A percentile compares a stretch with the other conserved stretches of the same genome.
Conservation (phyloP, 2,113 vertebrate genomes). For the Tylochromis polylepis region DNA sequence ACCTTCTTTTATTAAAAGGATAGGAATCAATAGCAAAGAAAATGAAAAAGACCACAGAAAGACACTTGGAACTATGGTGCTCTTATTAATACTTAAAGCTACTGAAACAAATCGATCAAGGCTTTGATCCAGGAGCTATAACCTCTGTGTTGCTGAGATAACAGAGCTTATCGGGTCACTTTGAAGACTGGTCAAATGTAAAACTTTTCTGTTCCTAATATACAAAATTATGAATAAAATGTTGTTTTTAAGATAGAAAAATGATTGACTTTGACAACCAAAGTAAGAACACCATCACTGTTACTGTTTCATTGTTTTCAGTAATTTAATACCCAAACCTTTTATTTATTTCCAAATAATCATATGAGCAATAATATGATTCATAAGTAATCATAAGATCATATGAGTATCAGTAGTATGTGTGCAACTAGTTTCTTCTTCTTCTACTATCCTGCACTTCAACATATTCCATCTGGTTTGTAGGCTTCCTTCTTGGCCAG, state of each 20-base stretch:
- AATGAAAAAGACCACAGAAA: neutral
- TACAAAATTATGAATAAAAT: neutral
- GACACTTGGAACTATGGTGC: neutral
- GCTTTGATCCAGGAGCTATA: neutral
- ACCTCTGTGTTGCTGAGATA: neutral
- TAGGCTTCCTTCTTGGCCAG: neutral
- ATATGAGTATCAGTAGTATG: neutral
- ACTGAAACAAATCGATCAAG: neutral
- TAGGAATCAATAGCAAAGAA: accelerated
- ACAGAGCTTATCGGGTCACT: neutral
- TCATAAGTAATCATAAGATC: neutral
- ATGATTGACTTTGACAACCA: neutral
- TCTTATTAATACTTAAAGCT: neutral
- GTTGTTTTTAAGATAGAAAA: neutral
- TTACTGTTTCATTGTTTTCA: neutral
- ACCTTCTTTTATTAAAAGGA: neutral
- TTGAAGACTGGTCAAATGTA: neutral
- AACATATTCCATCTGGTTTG: neutral
- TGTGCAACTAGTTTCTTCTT: neutral
- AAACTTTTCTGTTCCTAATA: neutral
- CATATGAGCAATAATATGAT: neutral
- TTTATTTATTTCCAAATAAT: neutral
- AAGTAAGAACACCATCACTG: neutral
- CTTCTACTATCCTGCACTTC: neutral
- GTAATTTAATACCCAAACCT: neutral